Base-by-base conservation (phyloP, 2,113 vertebrate species). In the Mormoops blainvillei region DNA sequence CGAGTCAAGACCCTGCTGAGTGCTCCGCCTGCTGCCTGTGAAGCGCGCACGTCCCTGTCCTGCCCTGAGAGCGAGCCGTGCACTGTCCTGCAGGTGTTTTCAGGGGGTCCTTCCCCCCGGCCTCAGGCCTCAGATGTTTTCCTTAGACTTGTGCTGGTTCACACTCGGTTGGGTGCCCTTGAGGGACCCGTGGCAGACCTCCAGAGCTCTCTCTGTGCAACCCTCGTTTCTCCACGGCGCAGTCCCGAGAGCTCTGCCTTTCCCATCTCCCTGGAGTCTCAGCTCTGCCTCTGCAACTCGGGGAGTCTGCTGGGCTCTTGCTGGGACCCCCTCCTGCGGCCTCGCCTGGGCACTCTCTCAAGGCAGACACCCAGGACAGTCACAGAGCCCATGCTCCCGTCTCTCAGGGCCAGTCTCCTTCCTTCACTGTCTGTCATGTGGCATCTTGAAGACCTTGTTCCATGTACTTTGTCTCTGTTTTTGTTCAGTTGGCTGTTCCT, bases 321-420 rank as follows among this genome's bases (percentile, higher is more conserved):
- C 38, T 10, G n/a, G 36, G 10, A 22, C 12, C 43, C 15, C 15
- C 4, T 33, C 4, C 11, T 33, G 0, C 38, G 26, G 1, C 38
- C 31, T 1, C 1, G 0, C 50, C 50, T 13, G 31, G 52, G 26
- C 20, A 3, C 2, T 18, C 22, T 43, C 22, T 63, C 2, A 12
- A 16, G 33, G n/a, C 13, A 10, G 36, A 20, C 0, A 2, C 3
- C 13, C 33, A 0, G 43, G 5, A 41, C 0, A 0, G 26, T 38
- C 26, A 7, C 3, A 28, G 76, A 24, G 36, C n/a, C 28, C 2
- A 1, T 8, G 45, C 4, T 56, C 12, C 33, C 2, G 0, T 10
- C 20, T 9, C 73, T 43, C 4, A 1, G 63, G 52, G 15, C 1
- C 2, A 8, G 3, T n/a, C 28, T 19, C 28, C 45, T 70, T 19